These are phyloP conservation scores for Prionailurus bengalensis DNA, from an alignment of 2,113 vertebrate genomes.

Conservation along the genomic window DNA sequence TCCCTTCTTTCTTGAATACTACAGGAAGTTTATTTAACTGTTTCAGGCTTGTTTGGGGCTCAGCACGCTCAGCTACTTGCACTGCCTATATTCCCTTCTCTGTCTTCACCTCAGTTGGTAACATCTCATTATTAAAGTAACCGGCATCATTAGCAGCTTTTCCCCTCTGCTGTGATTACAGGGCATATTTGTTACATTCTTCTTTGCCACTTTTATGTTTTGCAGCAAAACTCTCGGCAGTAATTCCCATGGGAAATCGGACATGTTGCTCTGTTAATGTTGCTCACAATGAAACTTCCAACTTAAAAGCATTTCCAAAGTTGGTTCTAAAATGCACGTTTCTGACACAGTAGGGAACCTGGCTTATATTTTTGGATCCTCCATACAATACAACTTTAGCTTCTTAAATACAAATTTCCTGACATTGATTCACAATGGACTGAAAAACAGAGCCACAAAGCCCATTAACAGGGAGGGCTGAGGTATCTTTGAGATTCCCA, in stretches of 20 bases:
- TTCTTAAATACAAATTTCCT: conserved; percentile 94
- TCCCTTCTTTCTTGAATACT: conserved; percentile 93
- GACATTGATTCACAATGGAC: conserved; percentile 91
- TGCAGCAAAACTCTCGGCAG: conserved; percentile 94
- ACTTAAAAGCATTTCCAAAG: conserved; percentile 92
- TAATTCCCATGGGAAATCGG: conserved; percentile 92
- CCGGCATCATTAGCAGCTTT: conserved; percentile 92
- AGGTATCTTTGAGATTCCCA: conserved; percentile 90
- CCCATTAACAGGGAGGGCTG: conserved; percentile 93
- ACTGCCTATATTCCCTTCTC: conserved; percentile 91
- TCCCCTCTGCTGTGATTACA: conserved; percentile 92
- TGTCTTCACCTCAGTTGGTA: conserved; percentile 92
- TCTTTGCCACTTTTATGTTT: conserved; percentile 91
- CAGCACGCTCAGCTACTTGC: conserved; percentile 91
- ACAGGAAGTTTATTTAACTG: conserved; percentile 91
- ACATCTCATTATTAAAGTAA: conserved; percentile 91
- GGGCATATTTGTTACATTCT: conserved; percentile 90
- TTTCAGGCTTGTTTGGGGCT: conserved; percentile 92
- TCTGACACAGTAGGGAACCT: conserved; percentile 92
- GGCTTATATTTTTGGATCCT: conserved; percentile 94
- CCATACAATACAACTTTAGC: conserved; percentile 93
- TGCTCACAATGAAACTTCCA: conserved; percentile 94
- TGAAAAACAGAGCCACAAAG: conserved; percentile 95
- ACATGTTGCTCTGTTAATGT: conserved; percentile 91
- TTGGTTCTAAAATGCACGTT: conserved; percentile 94